These are phyloP conservation scores for Cyaniris semiargus DNA, from an alignment of 2,888 invertebrate genomes.

Conservation along the genomic window DNA sequence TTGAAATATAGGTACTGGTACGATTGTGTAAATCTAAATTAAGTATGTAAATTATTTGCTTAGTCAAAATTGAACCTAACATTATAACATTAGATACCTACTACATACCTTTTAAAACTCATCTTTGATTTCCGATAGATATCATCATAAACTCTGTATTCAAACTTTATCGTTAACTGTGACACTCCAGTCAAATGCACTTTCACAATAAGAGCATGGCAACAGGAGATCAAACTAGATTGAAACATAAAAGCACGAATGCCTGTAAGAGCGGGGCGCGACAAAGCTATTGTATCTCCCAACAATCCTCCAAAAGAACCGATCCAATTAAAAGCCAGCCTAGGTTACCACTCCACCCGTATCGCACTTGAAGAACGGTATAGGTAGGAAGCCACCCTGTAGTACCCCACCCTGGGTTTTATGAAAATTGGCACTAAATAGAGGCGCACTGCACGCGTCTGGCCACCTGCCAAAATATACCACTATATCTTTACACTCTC, in stretches of 20 bases:
- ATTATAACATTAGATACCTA: neutral
- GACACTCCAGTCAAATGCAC: neutral
- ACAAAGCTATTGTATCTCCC: slow-evolving; percentile 22
- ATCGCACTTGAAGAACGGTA: slow-evolving; percentile 38
- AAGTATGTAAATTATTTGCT: neutral
- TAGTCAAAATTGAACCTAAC: neutral
- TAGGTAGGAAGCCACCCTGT: slow-evolving; percentile 28
- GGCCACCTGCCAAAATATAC: slow-evolving; percentile 49
- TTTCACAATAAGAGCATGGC: neutral
- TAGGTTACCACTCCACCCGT: slow-evolving; percentile 34
- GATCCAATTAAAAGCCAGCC: slow-evolving; percentile 29
- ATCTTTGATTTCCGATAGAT: neutral
- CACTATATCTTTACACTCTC: slow-evolving; percentile 51
- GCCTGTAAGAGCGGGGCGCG: neutral
- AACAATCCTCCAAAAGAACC: slow-evolving; percentile 29
- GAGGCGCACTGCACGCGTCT: slow-evolving; percentile 44
- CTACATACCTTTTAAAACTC: neutral
- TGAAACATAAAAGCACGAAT: slow-evolving; percentile 22
- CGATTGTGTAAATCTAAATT: neutral
- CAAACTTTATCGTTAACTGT: too few species aligned
- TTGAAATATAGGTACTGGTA: neutral
- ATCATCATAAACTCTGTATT: too few species aligned
- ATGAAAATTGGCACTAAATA: slow-evolving; percentile 49
- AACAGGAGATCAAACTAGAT: neutral
- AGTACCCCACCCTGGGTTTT: slow-evolving; percentile 38